Percentiles rank a stretch among this genome's conserved stretches.
Conservation (phyloP, 2,888 invertebrate genomes). For the Drosophila siamana region DNA sequence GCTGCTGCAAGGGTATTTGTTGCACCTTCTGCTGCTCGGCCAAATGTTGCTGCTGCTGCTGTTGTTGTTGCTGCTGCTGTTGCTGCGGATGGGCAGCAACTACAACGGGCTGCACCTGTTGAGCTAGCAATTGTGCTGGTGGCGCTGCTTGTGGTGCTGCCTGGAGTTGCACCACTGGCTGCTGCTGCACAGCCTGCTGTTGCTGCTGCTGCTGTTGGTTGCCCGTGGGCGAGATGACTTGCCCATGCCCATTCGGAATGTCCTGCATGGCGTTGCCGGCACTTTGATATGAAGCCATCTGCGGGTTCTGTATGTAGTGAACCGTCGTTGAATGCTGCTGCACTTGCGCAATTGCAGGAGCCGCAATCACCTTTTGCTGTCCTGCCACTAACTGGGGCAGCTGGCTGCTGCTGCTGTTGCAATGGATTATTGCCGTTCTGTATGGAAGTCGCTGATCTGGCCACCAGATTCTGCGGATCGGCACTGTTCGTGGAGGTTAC, state of each 20-base stretch:
- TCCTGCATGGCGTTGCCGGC: slow-evolving; percentile 58
- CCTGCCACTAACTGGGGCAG: slow-evolving; percentile 58
- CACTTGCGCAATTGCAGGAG: slow-evolving; percentile 62
- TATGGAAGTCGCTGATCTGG: slow-evolving; percentile 76
- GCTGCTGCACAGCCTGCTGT: slow-evolving; percentile 38
- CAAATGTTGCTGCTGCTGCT: slow-evolving; percentile 57
- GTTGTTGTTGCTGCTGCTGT: slow-evolving; percentile 57
- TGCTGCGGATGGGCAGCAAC: slow-evolving; percentile 40
- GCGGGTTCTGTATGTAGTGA: slow-evolving; percentile 77
- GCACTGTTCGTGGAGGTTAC: slow-evolving; percentile 84
- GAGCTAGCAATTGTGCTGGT: slow-evolving; percentile 40
- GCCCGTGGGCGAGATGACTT: slow-evolving; percentile 70
- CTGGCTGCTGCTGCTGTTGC: slow-evolving; percentile 58
- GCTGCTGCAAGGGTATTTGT: slow-evolving; percentile 75
- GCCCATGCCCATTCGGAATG: slow-evolving; percentile 63
- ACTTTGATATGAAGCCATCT: slow-evolving; percentile 72
- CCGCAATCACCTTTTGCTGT: slow-evolving; percentile 64
- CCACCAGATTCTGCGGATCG: slow-evolving; percentile 85
- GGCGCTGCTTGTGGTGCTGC: slow-evolving; percentile 41
- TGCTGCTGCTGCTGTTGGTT: slow-evolving; percentile 64
- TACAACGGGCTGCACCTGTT: slow-evolving; percentile 49
- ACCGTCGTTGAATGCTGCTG: slow-evolving; percentile 69
- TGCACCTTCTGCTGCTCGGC: slow-evolving; percentile 55
- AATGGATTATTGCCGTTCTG: slow-evolving; percentile 64
- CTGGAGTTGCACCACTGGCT: slow-evolving; percentile 51